Conservation (phyloP, 1,140 invertebrate species). For the Archegozetes longisetosus region DNA sequence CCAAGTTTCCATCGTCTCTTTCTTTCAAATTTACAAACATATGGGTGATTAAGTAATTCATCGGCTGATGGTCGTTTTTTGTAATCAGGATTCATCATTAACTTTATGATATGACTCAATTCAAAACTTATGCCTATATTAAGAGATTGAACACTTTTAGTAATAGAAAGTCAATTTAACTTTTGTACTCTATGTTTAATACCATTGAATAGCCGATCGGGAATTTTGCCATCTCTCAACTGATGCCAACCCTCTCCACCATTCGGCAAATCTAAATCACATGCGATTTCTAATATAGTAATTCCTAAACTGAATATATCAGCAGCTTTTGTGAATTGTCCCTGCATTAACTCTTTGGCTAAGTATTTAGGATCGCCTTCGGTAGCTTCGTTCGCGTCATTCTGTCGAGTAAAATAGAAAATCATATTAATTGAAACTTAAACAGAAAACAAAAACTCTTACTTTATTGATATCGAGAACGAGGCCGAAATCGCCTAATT, state of each 20-base stretch:
- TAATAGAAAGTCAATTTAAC: neutral
- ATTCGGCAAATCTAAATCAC: slow-evolving; percentile 48
- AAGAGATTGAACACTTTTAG: slow-evolving; percentile 12
- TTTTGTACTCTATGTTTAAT: slow-evolving; percentile 8
- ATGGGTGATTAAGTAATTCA: slow-evolving; percentile 29
- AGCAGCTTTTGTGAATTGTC: slow-evolving; percentile 39
- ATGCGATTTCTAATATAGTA: slow-evolving; percentile 50
- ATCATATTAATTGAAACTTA: slow-evolving; percentile 4
- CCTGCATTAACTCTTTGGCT: slow-evolving; percentile 49
- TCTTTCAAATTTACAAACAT: neutral
- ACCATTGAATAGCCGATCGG: slow-evolving; percentile 31
- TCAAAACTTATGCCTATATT: slow-evolving; percentile 36
- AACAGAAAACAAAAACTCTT: slow-evolving; percentile 17
- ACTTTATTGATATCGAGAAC: slow-evolving; percentile 45
- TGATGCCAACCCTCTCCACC: slow-evolving; percentile 50
- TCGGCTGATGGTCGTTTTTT: slow-evolving; percentile 35
- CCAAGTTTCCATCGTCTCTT: neutral
- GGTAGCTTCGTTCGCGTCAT: slow-evolving; percentile 34
- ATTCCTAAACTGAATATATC: slow-evolving; percentile 49
- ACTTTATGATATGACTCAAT: slow-evolving; percentile 36
- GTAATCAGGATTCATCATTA: slow-evolving; percentile 41
- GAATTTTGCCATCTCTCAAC: slow-evolving; percentile 38
- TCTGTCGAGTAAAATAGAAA: slow-evolving; percentile 26
- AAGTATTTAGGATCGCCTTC: slow-evolving; percentile 62
- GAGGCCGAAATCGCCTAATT: slow-evolving; percentile 56